phyloP scores from a whole-genome alignment of 2,113 vertebrate genomes.

The Crocuta crocuta region DNA sequence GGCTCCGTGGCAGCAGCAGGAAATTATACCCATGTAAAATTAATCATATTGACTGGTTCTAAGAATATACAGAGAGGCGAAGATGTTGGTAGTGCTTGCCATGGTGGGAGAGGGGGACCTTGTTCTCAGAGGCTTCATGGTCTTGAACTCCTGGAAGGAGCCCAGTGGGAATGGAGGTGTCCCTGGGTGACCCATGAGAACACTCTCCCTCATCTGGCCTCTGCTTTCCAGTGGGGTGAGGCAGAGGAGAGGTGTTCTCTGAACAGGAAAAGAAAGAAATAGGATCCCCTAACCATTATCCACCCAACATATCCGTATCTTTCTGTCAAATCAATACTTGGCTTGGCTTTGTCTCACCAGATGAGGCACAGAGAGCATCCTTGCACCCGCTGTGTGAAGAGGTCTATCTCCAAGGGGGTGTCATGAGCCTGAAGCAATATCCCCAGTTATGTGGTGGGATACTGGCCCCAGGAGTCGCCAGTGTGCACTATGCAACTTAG shows the following conservation, averaged over 20 bases:
- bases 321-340: slow-evolving; percentile 55
- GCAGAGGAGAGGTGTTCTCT: slow-evolving; percentile 66
- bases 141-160: slow-evolving; percentile 59
- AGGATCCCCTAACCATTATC: slow-evolving; percentile 44
- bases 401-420: not conserved
- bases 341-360: not conserved
- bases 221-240: slow-evolving; percentile 36
- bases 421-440: not conserved
- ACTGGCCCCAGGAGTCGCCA: not conserved
- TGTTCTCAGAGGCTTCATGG: slow-evolving; percentile 39
- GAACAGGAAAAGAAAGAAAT: slow-evolving; percentile 69
- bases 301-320: slow-evolving; percentile 59
- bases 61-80: slow-evolving; percentile 84
- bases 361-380: not conserved
- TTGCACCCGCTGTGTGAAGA: not conserved
- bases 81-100: slow-evolving; percentile 59
- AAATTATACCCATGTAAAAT: slow-evolving; percentile 86
- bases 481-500: not conserved
- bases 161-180: not conserved
- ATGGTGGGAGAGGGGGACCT: slow-evolving; percentile 30
- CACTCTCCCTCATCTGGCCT: not conserved
- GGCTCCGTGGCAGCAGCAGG: slow-evolving; percentile 80
- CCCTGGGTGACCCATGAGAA: slow-evolving; percentile 8
- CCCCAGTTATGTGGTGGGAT: not conserved
- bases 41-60: slow-evolving; percentile 88